Conservation (phyloP, 2,888 invertebrate genomes). For the Ornithoptera alexandrae region DNA sequence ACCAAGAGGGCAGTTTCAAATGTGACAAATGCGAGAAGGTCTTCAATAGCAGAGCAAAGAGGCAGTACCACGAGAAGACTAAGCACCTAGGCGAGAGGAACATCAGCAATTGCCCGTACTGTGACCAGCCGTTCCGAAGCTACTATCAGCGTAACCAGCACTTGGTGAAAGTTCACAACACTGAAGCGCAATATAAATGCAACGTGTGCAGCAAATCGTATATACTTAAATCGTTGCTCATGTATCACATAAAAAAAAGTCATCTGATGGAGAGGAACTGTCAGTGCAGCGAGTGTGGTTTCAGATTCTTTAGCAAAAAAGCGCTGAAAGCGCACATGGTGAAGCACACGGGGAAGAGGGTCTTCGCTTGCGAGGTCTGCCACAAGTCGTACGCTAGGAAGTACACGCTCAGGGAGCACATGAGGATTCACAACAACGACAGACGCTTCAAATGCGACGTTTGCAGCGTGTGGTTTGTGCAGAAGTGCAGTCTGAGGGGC, state of each 20-base stretch:
- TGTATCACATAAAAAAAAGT: conserved; percentile 66
- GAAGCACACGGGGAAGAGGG: conserved; percentile 70
- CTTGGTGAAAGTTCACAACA: conserved; percentile 65
- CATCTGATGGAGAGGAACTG: conserved; percentile 74
- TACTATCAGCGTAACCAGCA: conserved; percentile 70
- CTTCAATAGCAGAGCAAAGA: conserved; percentile 55
- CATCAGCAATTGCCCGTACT: conserved; percentile 65
- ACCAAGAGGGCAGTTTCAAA: conserved; percentile 62
- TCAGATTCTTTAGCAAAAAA: conserved; percentile 75
- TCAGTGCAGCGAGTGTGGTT: conserved; percentile 74
- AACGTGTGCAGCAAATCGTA: conserved; percentile 62
- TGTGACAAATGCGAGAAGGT: conserved; percentile 67
- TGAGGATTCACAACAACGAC: conserved; percentile 65
- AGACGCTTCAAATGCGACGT: conserved; percentile 49
- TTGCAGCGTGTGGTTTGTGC: conserved; percentile 56
- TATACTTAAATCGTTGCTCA: conserved; percentile 60
- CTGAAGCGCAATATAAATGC: conserved; percentile 66
- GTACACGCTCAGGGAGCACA: conserved; percentile 59
- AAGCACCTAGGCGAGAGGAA: conserved; percentile 63
- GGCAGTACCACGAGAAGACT: conserved; percentile 64
- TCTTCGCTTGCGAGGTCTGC: conserved; percentile 70
- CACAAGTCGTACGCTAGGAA: conserved; percentile 71
- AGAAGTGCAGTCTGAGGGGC: conserved; percentile 64
- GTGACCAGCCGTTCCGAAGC: conserved; percentile 60
- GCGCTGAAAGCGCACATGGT: conserved; percentile 75